phyloP scores from a whole-genome alignment of 2,797 vertebrate genomes.

The Eremophila alpestris region DNA sequence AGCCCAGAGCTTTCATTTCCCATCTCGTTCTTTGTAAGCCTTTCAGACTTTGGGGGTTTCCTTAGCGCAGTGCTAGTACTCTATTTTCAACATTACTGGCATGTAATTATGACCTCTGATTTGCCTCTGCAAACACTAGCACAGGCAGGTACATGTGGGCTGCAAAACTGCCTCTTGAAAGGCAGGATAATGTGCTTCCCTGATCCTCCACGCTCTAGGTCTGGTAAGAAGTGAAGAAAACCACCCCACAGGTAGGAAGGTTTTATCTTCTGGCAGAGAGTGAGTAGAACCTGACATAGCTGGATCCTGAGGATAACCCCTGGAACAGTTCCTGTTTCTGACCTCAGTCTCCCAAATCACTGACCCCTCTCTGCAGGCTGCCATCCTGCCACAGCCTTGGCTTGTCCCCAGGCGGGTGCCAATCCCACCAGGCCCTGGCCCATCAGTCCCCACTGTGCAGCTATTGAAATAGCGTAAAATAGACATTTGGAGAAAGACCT shows the following conservation, averaged over 20 bases:
- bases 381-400: fast-evolving
- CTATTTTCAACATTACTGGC: not conserved
- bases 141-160: not conserved
- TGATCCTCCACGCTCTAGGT: not conserved
- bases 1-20: not conserved
- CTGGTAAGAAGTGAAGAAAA: not conserved
- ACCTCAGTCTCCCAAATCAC: too few relatives aligned
- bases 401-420: too few relatives aligned
- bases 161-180: not conserved
- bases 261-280: not conserved
- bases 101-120: not conserved
- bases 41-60: not conserved
- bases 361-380: not conserved
- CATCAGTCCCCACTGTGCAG: fast-evolving
- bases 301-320: not conserved
- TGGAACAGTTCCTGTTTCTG: fast-evolving
- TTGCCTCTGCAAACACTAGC: not conserved
- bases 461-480: not conserved
- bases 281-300: not conserved
- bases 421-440: not conserved
- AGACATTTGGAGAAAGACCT: not conserved
- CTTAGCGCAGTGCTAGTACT: not conserved
- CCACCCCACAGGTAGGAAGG: fast-evolving
- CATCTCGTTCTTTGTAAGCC: not conserved
- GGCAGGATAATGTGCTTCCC: not conserved